Conservation (phyloP, 2,888 invertebrate genomes). For the Drosophila stalkeri region DNA sequence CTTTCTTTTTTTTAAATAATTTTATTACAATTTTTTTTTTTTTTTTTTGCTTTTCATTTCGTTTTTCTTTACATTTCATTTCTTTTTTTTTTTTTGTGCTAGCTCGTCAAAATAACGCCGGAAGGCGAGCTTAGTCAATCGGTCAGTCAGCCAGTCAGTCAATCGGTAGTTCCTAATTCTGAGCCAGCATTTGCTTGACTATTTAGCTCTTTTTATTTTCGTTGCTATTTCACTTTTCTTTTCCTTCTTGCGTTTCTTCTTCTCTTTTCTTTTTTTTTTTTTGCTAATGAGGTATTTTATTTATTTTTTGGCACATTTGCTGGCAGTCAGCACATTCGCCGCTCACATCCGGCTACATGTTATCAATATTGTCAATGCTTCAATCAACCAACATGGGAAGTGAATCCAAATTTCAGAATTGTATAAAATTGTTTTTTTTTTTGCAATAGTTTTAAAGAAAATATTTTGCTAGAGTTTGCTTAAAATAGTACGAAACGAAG, state of each 20-base stretch:
- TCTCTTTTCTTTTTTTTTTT: conserved; percentile 19
- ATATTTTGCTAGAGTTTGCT: not conserved
- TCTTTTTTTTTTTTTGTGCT: conserved; percentile 31
- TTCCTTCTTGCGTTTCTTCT: not conserved
- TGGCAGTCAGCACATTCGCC: conserved; percentile 63
- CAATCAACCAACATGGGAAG: conserved; percentile 20
- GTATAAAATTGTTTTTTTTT: not conserved
- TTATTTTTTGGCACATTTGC: conserved; percentile 43
- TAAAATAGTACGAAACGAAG: not conserved
- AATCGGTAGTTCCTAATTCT: conserved; percentile 50
- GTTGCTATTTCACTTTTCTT: not conserved
- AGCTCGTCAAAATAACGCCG: conserved; percentile 29
- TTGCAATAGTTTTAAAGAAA: not conserved
- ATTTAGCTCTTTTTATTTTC: conserved; percentile 23
- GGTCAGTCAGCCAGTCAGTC: conserved; percentile 5
- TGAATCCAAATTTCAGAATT: not conserved
- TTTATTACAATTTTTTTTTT: conserved; percentile 11
- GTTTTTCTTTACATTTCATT: not conserved
- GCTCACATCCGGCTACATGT: conserved; percentile 52
- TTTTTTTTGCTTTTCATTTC: not conserved
- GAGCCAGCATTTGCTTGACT: conserved; percentile 54
- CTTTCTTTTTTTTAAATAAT: not conserved
- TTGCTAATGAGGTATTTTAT: conserved; percentile 29
- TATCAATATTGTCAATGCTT: conserved; percentile 29
- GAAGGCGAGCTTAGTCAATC: conserved; percentile 35